Conservation (phyloP, 92 coral and sea anemone species). For the Porites rus region DNA sequence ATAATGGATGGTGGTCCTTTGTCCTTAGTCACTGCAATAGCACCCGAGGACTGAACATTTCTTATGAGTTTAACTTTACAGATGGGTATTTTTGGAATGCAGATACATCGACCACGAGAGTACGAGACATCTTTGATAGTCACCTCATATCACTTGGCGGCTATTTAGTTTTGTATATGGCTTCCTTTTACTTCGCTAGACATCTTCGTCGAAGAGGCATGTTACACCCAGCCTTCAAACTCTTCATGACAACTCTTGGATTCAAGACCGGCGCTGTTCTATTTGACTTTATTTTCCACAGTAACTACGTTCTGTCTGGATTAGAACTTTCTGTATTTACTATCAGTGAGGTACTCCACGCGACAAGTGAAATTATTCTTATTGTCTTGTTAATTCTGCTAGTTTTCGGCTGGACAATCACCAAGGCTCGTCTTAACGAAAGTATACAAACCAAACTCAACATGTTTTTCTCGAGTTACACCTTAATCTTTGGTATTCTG, state of each 20-base stretch:
- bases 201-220: slow-evolving; percentile 40
- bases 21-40: slow-evolving; percentile 74
- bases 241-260: slow-evolving; percentile 59
- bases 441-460: slow-evolving; percentile 40
- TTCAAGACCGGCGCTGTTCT: slow-evolving; percentile 55
- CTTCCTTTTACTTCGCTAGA: slow-evolving; percentile 33
- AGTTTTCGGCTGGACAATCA: slow-evolving; percentile 79
- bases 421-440: slow-evolving; percentile 57
- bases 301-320: slow-evolving; percentile 38
- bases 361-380: slow-evolving; percentile 64
- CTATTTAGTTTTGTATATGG: slow-evolving; percentile 26
- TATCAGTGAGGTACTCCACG: slow-evolving; percentile 51
- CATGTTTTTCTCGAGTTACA: slow-evolving; percentile 59
- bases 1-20: slow-evolving; percentile 75
- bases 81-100: slow-evolving; percentile 78
- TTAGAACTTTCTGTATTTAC: slow-evolving; percentile 13
- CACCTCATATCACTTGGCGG: slow-evolving; percentile 32
- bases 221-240: slow-evolving; percentile 67
- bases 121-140: slow-evolving; percentile 39
- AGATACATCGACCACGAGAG: slow-evolving; percentile 66
- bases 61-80: slow-evolving; percentile 65
- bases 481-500: slow-evolving; percentile 53
- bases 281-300: slow-evolving; percentile 45
- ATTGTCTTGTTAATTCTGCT: slow-evolving; percentile 55
- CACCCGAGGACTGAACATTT: slow-evolving; percentile 52